Conservation (phyloP, 92 coral and sea anemone species). For the Blastomussa wellsi region DNA sequence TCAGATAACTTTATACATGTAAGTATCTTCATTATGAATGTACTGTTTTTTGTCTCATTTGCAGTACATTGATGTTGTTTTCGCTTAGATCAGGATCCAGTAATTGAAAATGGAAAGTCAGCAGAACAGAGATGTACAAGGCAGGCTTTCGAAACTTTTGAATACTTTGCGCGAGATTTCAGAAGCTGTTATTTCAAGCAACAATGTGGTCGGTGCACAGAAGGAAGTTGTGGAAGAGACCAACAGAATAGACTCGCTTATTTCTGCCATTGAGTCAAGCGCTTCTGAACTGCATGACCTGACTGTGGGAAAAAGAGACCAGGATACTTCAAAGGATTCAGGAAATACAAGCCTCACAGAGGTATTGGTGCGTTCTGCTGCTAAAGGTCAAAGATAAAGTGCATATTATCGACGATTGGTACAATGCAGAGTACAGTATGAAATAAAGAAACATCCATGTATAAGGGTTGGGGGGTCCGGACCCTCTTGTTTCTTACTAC, state of each 20-base stretch:
- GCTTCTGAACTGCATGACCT: constrained; percentile 47
- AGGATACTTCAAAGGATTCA: constrained; percentile 38
- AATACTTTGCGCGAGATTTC: constrained; percentile 32
- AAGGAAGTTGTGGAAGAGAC: not conserved
- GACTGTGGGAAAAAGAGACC: constrained; percentile 29
- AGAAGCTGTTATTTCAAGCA: constrained; percentile 3
- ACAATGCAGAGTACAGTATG: not conserved
- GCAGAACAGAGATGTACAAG: constrained; percentile 15
- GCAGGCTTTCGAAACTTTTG: constrained; percentile 33
- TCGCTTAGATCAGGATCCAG: not conserved
- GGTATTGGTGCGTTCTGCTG: not conserved
- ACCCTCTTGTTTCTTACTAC: no score
- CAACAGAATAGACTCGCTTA: not conserved
- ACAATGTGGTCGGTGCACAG: not conserved
- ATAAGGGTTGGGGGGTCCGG: no score
- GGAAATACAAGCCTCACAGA: constrained; percentile 42
- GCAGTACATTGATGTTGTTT: not conserved
- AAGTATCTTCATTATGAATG: not conserved
- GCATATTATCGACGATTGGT: not conserved
- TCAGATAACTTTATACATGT: no score
- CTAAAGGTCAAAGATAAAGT: not conserved
- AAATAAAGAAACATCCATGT: not conserved
- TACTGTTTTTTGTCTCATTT: not conserved
- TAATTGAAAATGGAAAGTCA: constrained; percentile 17
- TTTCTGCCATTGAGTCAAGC: constrained; percentile 19